Percentiles rank a stretch among this genome's conserved stretches.
phyloP scores from a whole-genome alignment of 2,888 invertebrate genomes.

The Agrochola macilenta region DNA sequence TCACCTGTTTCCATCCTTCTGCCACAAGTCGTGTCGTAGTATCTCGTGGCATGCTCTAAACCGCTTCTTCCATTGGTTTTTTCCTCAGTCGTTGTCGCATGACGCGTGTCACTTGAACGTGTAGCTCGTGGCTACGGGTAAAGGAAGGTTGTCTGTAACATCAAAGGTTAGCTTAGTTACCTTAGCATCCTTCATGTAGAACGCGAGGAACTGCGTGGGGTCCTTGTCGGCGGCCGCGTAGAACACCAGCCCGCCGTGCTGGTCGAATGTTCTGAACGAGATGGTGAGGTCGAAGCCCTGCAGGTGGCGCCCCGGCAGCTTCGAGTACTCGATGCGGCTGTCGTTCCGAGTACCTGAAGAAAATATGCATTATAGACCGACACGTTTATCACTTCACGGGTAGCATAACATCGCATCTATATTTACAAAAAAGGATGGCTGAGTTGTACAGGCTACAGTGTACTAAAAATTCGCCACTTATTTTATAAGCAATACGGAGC shows the following conservation, averaged over 20 bases:
- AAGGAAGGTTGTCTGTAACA: no score
- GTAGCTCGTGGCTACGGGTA: not conserved
- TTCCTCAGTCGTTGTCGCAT: no score
- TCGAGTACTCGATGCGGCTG: conserved; percentile 94
- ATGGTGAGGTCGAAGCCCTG: conserved; percentile 94
- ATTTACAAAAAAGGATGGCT: not conserved
- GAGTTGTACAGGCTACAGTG: not conserved
- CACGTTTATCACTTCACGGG: not conserved
- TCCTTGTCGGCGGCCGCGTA: conserved; percentile 92
- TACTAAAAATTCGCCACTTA: no score
- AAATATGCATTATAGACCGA: not conserved
- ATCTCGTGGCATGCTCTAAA: not conserved
- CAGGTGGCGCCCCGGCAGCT: conserved; percentile 91
- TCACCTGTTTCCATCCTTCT: not conserved
- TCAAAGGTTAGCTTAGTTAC: conserved; percentile 87
- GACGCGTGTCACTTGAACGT: no score
- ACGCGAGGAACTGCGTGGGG: conserved; percentile 93
- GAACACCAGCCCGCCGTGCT: conserved; percentile 95
- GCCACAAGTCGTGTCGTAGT: not conserved
- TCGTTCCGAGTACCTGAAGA: conserved; percentile 91
- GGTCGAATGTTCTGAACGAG: conserved; percentile 93
- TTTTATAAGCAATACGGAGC: no score
- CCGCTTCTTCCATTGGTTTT: no score
- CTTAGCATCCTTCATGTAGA: conserved; percentile 94
- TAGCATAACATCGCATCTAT: not conserved